Evolutionary conservation across 1,140 invertebrate species (phyloP), one percentile per base, ranked within the genome.

Genomic region (Aphelenchoides fujianensis): DNA sequence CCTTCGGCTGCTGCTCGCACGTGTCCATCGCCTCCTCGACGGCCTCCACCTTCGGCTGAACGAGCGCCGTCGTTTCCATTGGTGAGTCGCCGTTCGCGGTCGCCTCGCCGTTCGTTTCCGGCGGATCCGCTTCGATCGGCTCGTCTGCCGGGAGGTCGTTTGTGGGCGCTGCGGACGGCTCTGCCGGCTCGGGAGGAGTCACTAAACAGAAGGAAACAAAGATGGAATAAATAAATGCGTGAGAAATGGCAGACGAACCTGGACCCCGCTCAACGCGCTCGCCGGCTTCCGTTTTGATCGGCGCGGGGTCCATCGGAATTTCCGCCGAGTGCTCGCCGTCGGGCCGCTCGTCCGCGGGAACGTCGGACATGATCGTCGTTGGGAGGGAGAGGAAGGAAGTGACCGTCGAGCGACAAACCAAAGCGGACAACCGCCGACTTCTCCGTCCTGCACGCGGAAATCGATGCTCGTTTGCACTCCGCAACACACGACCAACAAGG

Each of bases 211-310:
- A 48, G 23, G 12, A 16, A 23, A 48, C 12, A 48, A 48, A 48
- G 12, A 48, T 23, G 12, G 41, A 48, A 48, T 48, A 12, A 48
- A n/a, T n/a, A 48, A 48, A 12, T 48, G 12, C 41, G 12, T 48
- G n/a, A n/a, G n/a, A n/a, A n/a, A n/a, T n/a, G n/a, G n/a, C n/a
- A n/a, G n/a, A n/a, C n/a, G n/a, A n/a, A 48, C 41, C 41, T 12
- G 41, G 41, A 16, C 41, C 41, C 23, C 41, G 41, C 23, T 48
- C 41, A 12, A 48, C 23, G 12, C 41, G 41, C 23, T 48, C 41
- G 41, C 41, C n/a, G n/a, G n/a, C n/a, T n/a, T n/a, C n/a, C n/a
- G n/a, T n/a, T 48, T 48, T 48, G 41, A 48, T 48, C 23, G 41
- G 12, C 41, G 12, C 41, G 23, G 23, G 12, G 41, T 48, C 41